These are phyloP conservation scores for Poeciliopsis turneri DNA, from an alignment of 2,797 vertebrate genomes.

Conservation along the genomic window DNA sequence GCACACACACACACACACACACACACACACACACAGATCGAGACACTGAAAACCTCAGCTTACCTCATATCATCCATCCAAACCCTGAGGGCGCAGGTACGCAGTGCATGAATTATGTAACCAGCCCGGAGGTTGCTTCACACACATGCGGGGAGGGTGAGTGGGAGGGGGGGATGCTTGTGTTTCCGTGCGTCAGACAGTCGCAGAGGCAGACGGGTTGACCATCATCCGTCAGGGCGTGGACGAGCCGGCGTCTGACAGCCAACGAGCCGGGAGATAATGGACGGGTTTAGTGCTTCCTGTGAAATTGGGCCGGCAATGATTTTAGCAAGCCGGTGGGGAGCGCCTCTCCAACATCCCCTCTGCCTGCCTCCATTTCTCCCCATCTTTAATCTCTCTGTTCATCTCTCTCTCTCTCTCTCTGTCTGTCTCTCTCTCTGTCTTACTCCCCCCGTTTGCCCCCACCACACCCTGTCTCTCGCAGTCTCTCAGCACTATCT, in stretches of 20 bases:
- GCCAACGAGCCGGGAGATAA: constrained; percentile 65
- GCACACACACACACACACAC: neutral
- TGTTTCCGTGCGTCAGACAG: constrained; percentile 7
- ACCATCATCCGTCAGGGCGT: constrained; percentile 63
- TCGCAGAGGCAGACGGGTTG: constrained; percentile 49
- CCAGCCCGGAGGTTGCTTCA: constrained; percentile 31
- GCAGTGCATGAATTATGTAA: constrained; percentile 59
- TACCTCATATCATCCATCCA: constrained; percentile 47
- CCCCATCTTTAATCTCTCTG: constrained; percentile 52
- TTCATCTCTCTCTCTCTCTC: constrained; percentile 33
- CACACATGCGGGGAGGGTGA: neutral
- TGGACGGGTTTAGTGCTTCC: constrained; percentile 73
- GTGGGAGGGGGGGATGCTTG: neutral
- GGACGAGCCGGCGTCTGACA: constrained; percentile 67
- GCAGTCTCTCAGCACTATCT: constrained; percentile 48
- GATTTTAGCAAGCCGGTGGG: constrained; percentile 70
- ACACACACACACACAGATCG: neutral
- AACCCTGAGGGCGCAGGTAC: constrained; percentile 45
- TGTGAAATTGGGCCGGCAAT: constrained; percentile 72
- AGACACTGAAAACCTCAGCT: constrained; percentile 21
- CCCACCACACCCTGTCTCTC: constrained; percentile 16
- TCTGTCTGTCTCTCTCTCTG: constrained; percentile 7
- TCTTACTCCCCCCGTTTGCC: constrained; percentile 4
- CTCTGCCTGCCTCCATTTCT: constrained; percentile 52
- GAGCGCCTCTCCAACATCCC: constrained; percentile 64